A percentile compares a stretch with the other conserved stretches of the same genome.
Conservation (phyloP, 2,113 vertebrate genomes). For the Misgurnus mizolepis region DNA sequence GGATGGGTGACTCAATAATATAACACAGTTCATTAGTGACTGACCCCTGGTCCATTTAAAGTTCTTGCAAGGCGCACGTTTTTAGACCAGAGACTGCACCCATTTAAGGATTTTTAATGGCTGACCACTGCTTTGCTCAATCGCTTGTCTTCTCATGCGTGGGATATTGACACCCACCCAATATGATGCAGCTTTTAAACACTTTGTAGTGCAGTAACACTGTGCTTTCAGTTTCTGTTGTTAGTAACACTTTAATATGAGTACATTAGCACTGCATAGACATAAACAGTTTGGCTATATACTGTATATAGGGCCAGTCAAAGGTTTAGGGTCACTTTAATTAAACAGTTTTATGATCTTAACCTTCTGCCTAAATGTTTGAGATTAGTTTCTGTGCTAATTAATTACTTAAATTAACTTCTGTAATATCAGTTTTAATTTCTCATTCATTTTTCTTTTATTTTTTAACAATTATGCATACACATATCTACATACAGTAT, state of each 20-base stretch:
- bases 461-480: too few species aligned
- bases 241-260: neutral
- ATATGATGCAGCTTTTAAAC: neutral
- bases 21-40: constrained; percentile 46
- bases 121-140: constrained; percentile 38
- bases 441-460: too few species aligned
- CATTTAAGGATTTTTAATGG: constrained; percentile 42
- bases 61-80: neutral
- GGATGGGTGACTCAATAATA: neutral
- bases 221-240: constrained; percentile 12
- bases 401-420: too few species aligned
- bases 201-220: neutral
- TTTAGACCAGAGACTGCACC: constrained; percentile 30
- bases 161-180: constrained; percentile 17
- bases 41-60: constrained; percentile 31
- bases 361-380: too few species aligned
- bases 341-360: too few species aligned
- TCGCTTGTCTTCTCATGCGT: constrained; percentile 11
- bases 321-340: too few species aligned
- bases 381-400: too few species aligned
- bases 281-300: neutral
- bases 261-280: neutral
- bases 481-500: too few species aligned
- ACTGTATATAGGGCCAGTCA: neutral
- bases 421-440: too few species aligned